These are phyloP conservation scores for Drosophila vallismaia DNA, from an alignment of 2,888 invertebrate genomes.

Conservation along the genomic window DNA sequence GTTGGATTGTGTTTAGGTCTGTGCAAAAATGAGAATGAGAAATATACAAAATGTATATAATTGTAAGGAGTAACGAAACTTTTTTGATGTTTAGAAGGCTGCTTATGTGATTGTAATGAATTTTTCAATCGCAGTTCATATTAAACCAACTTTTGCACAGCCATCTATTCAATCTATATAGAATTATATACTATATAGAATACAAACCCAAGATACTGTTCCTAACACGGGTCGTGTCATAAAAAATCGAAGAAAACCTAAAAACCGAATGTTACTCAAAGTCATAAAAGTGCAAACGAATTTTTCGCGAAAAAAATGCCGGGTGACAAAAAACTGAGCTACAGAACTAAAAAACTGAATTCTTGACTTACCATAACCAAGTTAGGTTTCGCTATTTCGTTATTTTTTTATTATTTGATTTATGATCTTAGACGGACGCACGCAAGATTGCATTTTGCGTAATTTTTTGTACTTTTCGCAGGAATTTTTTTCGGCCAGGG, in stretches of 20 bases:
- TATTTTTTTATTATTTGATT: conserved; percentile 45
- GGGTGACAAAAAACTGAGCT: conserved; percentile 14
- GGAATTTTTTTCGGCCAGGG: conserved; percentile 27
- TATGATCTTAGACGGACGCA: conserved; percentile 16
- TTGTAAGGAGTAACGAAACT: neutral
- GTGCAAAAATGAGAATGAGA: neutral
- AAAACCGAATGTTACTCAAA: conserved; percentile 7
- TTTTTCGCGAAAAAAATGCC: neutral
- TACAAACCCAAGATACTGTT: no score
- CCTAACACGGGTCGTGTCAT: neutral
- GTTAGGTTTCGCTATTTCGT: conserved; percentile 39
- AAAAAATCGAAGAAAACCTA: neutral
- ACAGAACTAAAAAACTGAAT: conserved; percentile 48
- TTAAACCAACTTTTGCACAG: neutral
- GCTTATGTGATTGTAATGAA: neutral
- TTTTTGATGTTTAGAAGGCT: neutral
- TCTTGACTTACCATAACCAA: conserved; percentile 39
- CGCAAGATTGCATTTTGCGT: conserved; percentile 58
- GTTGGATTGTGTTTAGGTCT: neutral
- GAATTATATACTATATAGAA: neutral
- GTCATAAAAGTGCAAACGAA: conserved; percentile 7
- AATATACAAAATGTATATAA: neutral
- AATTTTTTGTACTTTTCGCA: conserved; percentile 39
- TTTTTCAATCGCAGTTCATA: no score
- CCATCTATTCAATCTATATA: neutral